Conservation (phyloP, 2,888 invertebrate genomes). For the Brachyptera putata region DNA sequence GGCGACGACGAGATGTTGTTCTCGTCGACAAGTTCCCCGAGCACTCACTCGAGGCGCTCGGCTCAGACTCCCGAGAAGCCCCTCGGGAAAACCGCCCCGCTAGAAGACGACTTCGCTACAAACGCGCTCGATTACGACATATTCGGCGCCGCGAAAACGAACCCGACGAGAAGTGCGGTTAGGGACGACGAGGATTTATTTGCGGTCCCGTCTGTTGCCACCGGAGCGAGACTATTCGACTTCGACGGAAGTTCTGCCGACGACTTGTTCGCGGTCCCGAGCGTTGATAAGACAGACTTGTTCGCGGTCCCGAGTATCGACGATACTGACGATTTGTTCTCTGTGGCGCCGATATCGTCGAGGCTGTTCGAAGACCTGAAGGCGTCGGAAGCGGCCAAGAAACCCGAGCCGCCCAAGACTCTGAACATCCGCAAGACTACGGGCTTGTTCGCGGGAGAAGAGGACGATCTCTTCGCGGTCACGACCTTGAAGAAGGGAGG, state of each 20-base stretch:
- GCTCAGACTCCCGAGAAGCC: constrained; percentile 13
- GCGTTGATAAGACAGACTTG: no score
- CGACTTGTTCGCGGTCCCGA: neutral
- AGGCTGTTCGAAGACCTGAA: neutral
- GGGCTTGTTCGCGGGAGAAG: constrained; percentile 22
- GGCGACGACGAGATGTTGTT: constrained; percentile 34
- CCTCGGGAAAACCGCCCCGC: no score
- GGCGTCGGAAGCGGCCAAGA: neutral
- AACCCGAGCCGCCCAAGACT: constrained; percentile 26
- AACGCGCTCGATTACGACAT: neutral
- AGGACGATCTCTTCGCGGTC: constrained; percentile 26
- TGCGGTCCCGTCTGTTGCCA: neutral
- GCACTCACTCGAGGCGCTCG: constrained; percentile 25
- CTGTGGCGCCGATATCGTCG: neutral
- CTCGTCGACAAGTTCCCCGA: constrained; percentile 25
- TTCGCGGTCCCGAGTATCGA: no score
- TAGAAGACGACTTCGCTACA: neutral
- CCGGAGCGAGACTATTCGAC: neutral
- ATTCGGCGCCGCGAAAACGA: neutral
- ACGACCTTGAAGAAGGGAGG: neutral
- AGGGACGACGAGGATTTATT: neutral
- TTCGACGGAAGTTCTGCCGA: no score
- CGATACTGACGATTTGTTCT: neutral
- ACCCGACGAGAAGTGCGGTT: neutral
- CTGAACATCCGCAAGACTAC: constrained; percentile 30